Conservation (phyloP, 2,113 vertebrate genomes). For the Atrichornis clamosus region DNA sequence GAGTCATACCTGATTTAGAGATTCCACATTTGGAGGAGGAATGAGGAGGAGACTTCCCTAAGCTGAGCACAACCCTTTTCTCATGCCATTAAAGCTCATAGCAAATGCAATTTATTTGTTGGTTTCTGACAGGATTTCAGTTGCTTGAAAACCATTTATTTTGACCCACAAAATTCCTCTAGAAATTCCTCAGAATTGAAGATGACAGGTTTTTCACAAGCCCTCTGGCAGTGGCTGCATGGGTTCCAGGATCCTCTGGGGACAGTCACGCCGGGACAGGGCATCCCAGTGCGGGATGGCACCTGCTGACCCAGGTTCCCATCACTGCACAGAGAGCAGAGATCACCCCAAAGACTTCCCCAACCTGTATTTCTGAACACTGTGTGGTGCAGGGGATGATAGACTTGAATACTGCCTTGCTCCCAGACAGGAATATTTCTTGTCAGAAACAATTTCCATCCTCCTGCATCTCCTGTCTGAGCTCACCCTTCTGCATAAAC, state of each 20-base stretch:
- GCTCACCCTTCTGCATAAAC: neutral
- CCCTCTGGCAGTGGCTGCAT: neutral
- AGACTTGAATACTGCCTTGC: neutral
- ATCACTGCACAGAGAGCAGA: neutral
- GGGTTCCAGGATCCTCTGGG: neutral
- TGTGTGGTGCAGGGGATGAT: neutral
- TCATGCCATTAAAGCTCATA: accelerated
- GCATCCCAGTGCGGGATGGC: accelerated
- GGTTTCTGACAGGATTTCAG: neutral
- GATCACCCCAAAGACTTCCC: neutral
- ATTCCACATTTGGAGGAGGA: neutral
- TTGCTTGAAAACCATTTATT: neutral
- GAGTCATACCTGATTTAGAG: neutral
- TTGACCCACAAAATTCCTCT: neutral
- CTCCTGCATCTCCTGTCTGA: neutral
- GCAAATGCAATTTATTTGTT: neutral
- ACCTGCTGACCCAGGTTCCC: neutral
- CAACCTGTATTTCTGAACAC: neutral
- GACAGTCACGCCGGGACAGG: accelerated
- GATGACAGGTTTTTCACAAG: neutral
- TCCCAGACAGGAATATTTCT: neutral
- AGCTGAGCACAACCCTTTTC: neutral
- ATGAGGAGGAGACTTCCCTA: neutral
- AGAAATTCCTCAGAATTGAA: neutral
- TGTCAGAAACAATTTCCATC: neutral